phyloP scores from a whole-genome alignment of 2,113 vertebrate species.

The Atlantisia rogersi region DNA sequence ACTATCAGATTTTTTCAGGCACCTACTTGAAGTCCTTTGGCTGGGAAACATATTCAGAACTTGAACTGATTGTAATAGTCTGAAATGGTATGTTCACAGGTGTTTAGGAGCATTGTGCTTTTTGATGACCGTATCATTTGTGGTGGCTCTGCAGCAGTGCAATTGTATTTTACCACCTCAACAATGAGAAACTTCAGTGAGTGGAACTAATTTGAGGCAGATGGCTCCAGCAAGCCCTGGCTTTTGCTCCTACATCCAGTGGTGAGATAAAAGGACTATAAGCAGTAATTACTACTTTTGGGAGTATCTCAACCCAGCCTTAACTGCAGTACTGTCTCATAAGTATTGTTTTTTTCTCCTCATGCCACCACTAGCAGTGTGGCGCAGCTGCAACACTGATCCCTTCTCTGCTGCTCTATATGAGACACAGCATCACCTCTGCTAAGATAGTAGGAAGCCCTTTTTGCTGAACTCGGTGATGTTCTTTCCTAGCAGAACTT shows the following conservation, averaged over 20 bases:
- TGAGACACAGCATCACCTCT: background rate
- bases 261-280: background rate
- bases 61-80: background rate
- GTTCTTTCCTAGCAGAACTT: background rate
- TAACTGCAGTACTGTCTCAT: background rate
- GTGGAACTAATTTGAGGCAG: background rate
- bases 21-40: background rate
- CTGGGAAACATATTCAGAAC: background rate
- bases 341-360: background rate
- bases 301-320: background rate
- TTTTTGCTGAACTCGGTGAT: background rate
- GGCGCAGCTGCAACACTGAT: background rate
- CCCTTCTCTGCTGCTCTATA: background rate
- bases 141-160: background rate
- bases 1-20: background rate
- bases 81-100: background rate
- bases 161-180: background rate
- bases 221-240: background rate
- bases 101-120: background rate
- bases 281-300: background rate
- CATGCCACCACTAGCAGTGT: background rate
- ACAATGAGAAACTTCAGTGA: background rate
- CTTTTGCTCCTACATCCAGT: background rate
- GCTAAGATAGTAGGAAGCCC: background rate
- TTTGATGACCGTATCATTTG: background rate